Base-by-base conservation (phyloP, 2,888 invertebrate genomes). In the Drosophila antonietae region DNA sequence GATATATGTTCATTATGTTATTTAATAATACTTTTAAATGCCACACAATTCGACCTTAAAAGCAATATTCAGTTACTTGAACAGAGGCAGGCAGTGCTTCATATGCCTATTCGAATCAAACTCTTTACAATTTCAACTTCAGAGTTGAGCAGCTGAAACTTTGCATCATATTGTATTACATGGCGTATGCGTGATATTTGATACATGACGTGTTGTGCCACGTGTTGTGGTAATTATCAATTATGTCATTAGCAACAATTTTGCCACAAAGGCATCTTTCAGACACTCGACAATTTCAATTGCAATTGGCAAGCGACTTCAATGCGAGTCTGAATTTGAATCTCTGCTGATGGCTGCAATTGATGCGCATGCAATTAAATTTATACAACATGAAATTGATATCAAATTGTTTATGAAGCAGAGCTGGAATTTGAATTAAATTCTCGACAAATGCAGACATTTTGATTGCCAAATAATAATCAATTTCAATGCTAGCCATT, bases 301-400 rank as follows among this genome's bases (percentile, higher is more conserved):
- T 33, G 18, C 62, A 63, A 49, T 31, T 63, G 57, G 14, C 18
- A 35, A 18, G 20, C 18, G 31, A 44, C 39, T 51, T 28, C 9
- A 39, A 31, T 18, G 15, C 7, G 15, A 20, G 18, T 15, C 10
- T 51, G 65, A 23, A 73, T 41, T 46, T 46, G 37, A 47, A 31
- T 43, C 43, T 56, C 23, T 31, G 6, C 9, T 28, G 10, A 4
- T 31, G 28, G 9, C n/a, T 49, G 69, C 8, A 62, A 57, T 70
- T 52, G 76, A 75, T 49, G 64, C 56, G 35, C 51, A 51, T 31
- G 70, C 55, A 79, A 55, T 41, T 69, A 51, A 73, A 79, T 58
- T 39, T 28, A 10, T 20, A 55, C 55, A 35, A 59, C 68, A 61
- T 33, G 55, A 58, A 69, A 64, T 75, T 61, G 60, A 60, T 43